Conservation (phyloP, 2,888 invertebrate species). For the Nematopogon swammerdamellus region DNA sequence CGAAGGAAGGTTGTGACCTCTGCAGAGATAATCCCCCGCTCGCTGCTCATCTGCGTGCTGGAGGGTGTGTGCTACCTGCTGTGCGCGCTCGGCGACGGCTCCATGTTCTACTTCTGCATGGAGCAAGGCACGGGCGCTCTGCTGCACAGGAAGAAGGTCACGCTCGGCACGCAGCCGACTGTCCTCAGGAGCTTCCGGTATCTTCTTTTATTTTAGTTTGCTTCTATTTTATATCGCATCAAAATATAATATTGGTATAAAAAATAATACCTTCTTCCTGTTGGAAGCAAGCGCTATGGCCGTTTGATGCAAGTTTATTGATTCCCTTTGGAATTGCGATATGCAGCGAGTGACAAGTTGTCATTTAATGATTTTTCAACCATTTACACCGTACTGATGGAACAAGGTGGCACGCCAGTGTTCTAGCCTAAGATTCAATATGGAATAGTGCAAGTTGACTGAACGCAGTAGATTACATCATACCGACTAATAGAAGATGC, state of each 20-base stretch:
- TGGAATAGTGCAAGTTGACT: too few species aligned
- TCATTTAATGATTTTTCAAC: too few species aligned
- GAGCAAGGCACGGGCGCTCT: slow-evolving; percentile 72
- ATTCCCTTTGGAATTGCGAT: too few species aligned
- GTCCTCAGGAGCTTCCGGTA: slow-evolving; percentile 81
- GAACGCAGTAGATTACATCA: too few species aligned
- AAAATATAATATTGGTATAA: background rate
- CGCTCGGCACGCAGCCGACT: slow-evolving; percentile 96
- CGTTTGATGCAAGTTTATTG: too few species aligned
- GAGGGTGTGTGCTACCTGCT: slow-evolving; percentile 88
- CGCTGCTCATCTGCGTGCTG: slow-evolving; percentile 90
- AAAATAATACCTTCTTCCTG: background rate
- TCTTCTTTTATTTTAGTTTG: background rate
- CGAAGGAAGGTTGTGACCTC: too few species aligned
- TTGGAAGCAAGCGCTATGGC: background rate
- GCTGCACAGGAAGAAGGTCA: slow-evolving; percentile 90
- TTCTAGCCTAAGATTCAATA: too few species aligned
- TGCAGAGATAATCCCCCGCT: slow-evolving; percentile 93
- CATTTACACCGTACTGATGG: too few species aligned
- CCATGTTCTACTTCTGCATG: slow-evolving; percentile 93
- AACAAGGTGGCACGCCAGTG: too few species aligned
- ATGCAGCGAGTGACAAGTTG: too few species aligned
- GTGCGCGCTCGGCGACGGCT: slow-evolving; percentile 95
- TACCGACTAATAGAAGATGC: too few species aligned
- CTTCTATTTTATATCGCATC: background rate